Base-by-base conservation (phyloP, 2,797 vertebrate species). In the Argentina silus region DNA sequence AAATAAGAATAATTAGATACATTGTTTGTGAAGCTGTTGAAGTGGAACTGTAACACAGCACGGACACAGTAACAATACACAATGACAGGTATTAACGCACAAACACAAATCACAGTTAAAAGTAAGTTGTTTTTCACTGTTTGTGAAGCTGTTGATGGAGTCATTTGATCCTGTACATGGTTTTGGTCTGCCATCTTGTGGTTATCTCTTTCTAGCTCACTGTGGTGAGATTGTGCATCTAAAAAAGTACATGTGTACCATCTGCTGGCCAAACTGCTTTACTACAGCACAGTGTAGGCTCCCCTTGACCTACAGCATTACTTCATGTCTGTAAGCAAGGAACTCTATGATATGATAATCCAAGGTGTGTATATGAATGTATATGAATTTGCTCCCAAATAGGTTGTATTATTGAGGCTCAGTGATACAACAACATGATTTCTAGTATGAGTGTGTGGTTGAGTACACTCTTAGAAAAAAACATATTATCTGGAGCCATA, bases 101-200 rank as follows among this genome's bases (percentile, higher is more conserved):
- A 14, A 2, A 36, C 57, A 21, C 57, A 36, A 60, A 12, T 60
- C 23, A 60, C 21, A 60, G 23, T 27, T 12, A 27, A 10, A 60
- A 53, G n/a, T 6, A 36, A 3, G 12, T 10, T 17, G 57, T 19
- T 3, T 11, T 36, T 2, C 14, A 53, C 14, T 3, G 50, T n/a
- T 53, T 53, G 0, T 53, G 42, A 44, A 63, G 23, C 8, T 42
- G 27, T 2, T 17, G 50, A 1, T n/a, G 3, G 6, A 63, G n/a
- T 44, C 7, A n/a, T 15, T 17, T n/a, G 7, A 45, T 56, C 10
- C 36, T 12, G 14, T 17, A 43, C 6, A 47, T 57, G 42, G 55
- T 61, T 19, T 47, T n/a, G 23, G 14, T 47, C 69, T 60, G 55
- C 69, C 56, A 70, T 61, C 48, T 65, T 72, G 50, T 27, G 61